phyloP scores from a whole-genome alignment of 2,888 invertebrate species.

The Aproaerema taeniolella region DNA sequence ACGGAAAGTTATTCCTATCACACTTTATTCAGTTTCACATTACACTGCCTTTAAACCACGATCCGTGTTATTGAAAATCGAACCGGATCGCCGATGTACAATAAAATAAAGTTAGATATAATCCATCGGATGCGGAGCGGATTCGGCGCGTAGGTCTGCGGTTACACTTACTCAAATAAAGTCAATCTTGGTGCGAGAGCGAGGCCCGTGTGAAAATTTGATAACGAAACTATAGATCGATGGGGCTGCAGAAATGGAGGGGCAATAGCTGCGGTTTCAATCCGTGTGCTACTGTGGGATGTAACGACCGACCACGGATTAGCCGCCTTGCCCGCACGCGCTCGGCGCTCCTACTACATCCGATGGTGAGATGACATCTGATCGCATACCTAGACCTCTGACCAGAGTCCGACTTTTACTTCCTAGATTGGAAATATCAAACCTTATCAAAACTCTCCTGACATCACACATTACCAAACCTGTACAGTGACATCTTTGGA shows the following conservation, averaged over 20 bases:
- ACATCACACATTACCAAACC: too few relatives aligned
- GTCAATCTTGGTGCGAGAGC: slow-evolving; percentile 65
- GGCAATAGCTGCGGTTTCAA: slow-evolving; percentile 68
- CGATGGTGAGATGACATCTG: slow-evolving; percentile 14
- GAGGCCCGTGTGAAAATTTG: slow-evolving; percentile 74
- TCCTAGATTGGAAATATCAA: neutral
- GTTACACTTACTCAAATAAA: slow-evolving; percentile 75
- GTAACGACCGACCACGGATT: slow-evolving; percentile 65
- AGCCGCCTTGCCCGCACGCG: slow-evolving; percentile 36
- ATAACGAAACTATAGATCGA: slow-evolving; percentile 74
- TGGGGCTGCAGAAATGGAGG: slow-evolving; percentile 65
- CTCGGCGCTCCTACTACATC: slow-evolving; percentile 12
- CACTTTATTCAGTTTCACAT: slow-evolving; percentile 48
- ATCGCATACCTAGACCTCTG: neutral
- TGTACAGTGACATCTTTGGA: too few relatives aligned
- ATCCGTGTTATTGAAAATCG: slow-evolving; percentile 31
- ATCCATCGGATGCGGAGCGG: slow-evolving; percentile 30
- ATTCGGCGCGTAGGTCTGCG: slow-evolving; percentile 53
- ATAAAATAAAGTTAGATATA: slow-evolving; percentile 38
- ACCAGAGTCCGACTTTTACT: slow-evolving; percentile 1
- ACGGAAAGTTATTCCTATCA: slow-evolving; percentile 31
- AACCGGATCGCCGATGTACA: slow-evolving; percentile 42
- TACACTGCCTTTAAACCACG: slow-evolving; percentile 47
- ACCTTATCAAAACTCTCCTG: too few relatives aligned
- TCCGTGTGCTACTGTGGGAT: slow-evolving; percentile 70